phyloP scores from a whole-genome alignment of 2,797 vertebrate genomes.

The Zenarchopterus dispar region DNA sequence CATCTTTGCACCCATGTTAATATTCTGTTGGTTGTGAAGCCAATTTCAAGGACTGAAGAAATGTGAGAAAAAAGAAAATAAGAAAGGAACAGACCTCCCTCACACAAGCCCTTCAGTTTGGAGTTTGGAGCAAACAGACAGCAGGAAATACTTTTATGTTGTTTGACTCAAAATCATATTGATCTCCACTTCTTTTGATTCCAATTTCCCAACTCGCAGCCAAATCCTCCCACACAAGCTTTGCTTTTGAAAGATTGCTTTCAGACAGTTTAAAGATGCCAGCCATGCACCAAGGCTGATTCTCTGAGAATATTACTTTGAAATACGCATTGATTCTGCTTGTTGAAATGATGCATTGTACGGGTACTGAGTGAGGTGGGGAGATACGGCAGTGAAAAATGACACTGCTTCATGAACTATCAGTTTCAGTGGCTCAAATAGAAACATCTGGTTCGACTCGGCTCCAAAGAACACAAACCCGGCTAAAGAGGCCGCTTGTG shows the following conservation, averaged over 20 bases:
- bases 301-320: slow-evolving; percentile 70
- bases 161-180: slow-evolving; percentile 75
- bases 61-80: slow-evolving; percentile 26
- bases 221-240: slow-evolving; percentile 72
- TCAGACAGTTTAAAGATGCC: slow-evolving; percentile 64
- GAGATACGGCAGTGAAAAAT: slow-evolving; percentile 78
- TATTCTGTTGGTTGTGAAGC: slow-evolving; percentile 27
- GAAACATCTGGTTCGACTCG: slow-evolving; percentile 85
- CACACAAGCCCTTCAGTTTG: slow-evolving; percentile 47
- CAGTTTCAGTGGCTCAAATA: slow-evolving; percentile 84
- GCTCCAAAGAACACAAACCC: slow-evolving; percentile 82
- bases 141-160: slow-evolving; percentile 56
- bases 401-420: slow-evolving; percentile 79
- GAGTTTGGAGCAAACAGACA: slow-evolving; percentile 62
- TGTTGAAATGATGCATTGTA: slow-evolving; percentile 76
- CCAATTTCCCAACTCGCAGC: slow-evolving; percentile 58
- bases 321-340: slow-evolving; percentile 78
- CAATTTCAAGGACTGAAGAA: slow-evolving; percentile 20
- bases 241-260: slow-evolving; percentile 67
- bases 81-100: slow-evolving; percentile 14
- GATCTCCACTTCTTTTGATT: slow-evolving; percentile 68
- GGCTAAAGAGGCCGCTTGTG: slow-evolving; percentile 70
- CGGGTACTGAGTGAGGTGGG: slow-evolving; percentile 75
- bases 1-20: slow-evolving; percentile 15
- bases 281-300: slow-evolving; percentile 56